A percentile compares a stretch with the other conserved stretches of the same genome.
phyloP scores from a whole-genome alignment of 2,888 invertebrate genomes.

The Neuroscelio doddi region DNA sequence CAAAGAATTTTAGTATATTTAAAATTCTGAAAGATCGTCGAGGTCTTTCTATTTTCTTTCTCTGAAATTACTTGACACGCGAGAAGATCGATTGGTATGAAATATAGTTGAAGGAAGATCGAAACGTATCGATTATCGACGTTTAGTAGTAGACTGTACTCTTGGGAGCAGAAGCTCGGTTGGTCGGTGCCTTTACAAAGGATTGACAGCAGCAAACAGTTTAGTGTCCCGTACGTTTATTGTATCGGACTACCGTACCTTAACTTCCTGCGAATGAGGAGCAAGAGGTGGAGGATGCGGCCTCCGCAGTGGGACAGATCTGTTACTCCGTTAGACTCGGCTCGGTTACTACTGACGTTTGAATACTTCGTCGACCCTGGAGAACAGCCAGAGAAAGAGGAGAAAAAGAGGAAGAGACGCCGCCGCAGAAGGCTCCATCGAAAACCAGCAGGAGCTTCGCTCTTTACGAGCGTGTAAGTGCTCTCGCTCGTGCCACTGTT shows the following conservation, averaged over 20 bases:
- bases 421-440: slow-evolving; percentile 13
- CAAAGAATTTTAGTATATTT: too few species aligned
- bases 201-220: slow-evolving; percentile 71
- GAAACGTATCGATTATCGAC: slow-evolving; percentile 28
- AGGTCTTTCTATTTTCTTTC: too few species aligned
- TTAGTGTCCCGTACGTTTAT: slow-evolving; percentile 70
- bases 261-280: slow-evolving; percentile 50
- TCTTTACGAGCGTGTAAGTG: slow-evolving; percentile 37
- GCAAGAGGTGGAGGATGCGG: slow-evolving; percentile 36
- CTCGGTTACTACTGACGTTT: slow-evolving; percentile 66
- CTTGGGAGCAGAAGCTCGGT: neutral
- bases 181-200: slow-evolving; percentile 31
- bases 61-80: slow-evolving; percentile 5
- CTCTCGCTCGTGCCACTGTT: slow-evolving; percentile 30
- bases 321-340: slow-evolving; percentile 66
- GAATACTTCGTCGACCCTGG: slow-evolving; percentile 60
- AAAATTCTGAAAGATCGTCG: neutral
- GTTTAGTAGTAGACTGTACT: slow-evolving; percentile 1
- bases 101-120: slow-evolving; percentile 26
- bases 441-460: slow-evolving; percentile 32
- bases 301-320: slow-evolving; percentile 59
- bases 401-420: slow-evolving; percentile 20
- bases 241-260: slow-evolving; percentile 65
- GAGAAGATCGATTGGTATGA: slow-evolving; percentile 32
- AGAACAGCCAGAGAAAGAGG: slow-evolving; percentile 18